Percentiles rank a stretch among this genome's conserved stretches.
Conservation (phyloP, 2,113 vertebrate genomes). For the Chamaetylas fuelleborni region DNA sequence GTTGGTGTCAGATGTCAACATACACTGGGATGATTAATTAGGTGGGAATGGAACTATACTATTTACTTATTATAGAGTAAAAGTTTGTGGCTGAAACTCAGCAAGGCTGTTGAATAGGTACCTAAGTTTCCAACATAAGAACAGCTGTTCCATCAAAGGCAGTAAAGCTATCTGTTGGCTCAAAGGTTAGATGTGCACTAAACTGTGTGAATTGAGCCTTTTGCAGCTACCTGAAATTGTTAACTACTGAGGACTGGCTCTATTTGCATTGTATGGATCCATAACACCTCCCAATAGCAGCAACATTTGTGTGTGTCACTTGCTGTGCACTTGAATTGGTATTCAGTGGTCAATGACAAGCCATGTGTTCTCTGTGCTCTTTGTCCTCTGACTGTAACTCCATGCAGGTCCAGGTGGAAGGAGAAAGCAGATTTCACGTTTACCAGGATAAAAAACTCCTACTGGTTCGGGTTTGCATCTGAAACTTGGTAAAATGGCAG, state of each 20-base stretch:
- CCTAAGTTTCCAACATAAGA: not conserved
- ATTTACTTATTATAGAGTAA: not conserved
- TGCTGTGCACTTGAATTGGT: not conserved
- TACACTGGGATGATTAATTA: not conserved
- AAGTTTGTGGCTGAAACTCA: not conserved
- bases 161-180: not conserved
- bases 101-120: not conserved
- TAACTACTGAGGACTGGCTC: not conserved
- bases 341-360: not conserved
- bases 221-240: not conserved
- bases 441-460: not conserved
- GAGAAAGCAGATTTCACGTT: not conserved
- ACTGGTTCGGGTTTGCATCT: not conserved
- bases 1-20: not conserved
- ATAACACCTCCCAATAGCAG: not conserved
- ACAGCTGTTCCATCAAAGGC: not conserved
- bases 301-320: not conserved
- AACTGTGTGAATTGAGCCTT: not conserved
- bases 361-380: not conserved
- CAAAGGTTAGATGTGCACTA: not conserved
- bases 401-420: not conserved
- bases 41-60: not conserved
- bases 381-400: not conserved
- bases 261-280: not conserved
- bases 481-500: not conserved